These are phyloP conservation scores for Aphaenogaster rudis DNA, from an alignment of 1,140 invertebrate species.

Conservation along the genomic window DNA sequence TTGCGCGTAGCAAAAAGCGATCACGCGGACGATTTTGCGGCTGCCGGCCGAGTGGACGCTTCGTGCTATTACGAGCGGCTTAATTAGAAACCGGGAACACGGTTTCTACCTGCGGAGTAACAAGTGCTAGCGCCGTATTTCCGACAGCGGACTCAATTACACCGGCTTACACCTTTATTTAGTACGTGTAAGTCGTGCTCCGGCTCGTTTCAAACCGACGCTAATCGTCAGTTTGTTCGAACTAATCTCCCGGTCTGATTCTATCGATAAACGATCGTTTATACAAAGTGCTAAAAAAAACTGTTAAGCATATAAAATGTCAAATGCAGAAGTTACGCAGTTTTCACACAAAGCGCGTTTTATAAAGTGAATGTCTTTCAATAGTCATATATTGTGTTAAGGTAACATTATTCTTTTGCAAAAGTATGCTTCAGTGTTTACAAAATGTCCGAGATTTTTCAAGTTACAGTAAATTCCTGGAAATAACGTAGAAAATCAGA, in stretches of 20 bases:
- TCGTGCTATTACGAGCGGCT: slow-evolving; percentile 50
- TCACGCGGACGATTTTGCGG: slow-evolving; percentile 49
- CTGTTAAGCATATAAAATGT: not conserved
- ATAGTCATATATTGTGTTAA: not conserved
- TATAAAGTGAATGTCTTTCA: not conserved
- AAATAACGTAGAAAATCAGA: not conserved
- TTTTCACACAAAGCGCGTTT: not conserved
- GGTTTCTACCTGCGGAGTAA: slow-evolving; percentile 52
- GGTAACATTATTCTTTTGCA: not conserved
- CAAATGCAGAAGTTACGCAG: not conserved
- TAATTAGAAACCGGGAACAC: slow-evolving; percentile 62
- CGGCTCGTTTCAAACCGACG: not conserved
- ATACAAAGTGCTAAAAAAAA: not conserved
- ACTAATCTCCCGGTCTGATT: slow-evolving; percentile 41
- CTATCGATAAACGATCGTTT: slow-evolving; percentile 26
- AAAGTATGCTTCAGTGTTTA: not conserved
- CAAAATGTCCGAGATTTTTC: not conserved
- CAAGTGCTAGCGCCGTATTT: slow-evolving; percentile 59
- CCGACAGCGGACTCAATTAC: slow-evolving; percentile 56
- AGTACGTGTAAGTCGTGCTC: slow-evolving; percentile 56
- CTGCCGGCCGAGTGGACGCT: slow-evolving; percentile 22
- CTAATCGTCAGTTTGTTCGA: slow-evolving; percentile 53
- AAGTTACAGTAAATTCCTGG: not conserved
- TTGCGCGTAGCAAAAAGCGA: slow-evolving; percentile 46
- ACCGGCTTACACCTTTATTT: slow-evolving; percentile 62